phyloP scores from a whole-genome alignment of 2,797 vertebrate genomes.

The Scarus forsteni region DNA sequence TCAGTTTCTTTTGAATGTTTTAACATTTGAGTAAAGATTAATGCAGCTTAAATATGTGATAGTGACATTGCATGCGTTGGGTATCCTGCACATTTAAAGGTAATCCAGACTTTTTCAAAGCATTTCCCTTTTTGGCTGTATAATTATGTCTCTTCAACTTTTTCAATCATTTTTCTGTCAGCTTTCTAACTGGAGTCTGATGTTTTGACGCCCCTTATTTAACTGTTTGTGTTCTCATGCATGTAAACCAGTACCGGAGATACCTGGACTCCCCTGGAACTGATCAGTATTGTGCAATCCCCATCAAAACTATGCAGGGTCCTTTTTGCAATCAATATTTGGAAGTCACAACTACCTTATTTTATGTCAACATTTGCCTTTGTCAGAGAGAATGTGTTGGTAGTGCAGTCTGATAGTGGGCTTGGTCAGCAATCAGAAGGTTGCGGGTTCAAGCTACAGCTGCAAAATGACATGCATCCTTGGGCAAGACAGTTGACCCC shows the following conservation, averaged over 20 bases:
- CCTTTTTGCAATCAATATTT: too few relatives aligned
- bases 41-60: conserved; percentile 10
- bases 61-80: not conserved
- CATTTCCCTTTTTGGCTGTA: conserved; percentile 5
- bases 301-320: too few relatives aligned
- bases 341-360: too few relatives aligned
- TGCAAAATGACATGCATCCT: too few relatives aligned
- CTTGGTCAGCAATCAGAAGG: too few relatives aligned
- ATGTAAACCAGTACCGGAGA: conserved; percentile 40
- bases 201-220: not conserved
- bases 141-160: not conserved
- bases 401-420: too few relatives aligned
- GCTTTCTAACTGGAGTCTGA: conserved; percentile 8
- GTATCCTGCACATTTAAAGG: conserved; percentile 2
- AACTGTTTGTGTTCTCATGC: conserved; percentile 11
- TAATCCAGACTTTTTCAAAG: not conserved
- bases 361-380: too few relatives aligned
- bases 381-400: too few relatives aligned
- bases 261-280: too few relatives aligned
- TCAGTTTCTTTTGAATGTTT: conserved; percentile 41
- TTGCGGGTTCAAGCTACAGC: too few relatives aligned
- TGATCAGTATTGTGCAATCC: too few relatives aligned
- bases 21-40: conserved; percentile 29
- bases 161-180: not conserved
- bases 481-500: too few relatives aligned